Base-by-base conservation (phyloP, 2,797 vertebrate species). In the Poecilia velifera region DNA sequence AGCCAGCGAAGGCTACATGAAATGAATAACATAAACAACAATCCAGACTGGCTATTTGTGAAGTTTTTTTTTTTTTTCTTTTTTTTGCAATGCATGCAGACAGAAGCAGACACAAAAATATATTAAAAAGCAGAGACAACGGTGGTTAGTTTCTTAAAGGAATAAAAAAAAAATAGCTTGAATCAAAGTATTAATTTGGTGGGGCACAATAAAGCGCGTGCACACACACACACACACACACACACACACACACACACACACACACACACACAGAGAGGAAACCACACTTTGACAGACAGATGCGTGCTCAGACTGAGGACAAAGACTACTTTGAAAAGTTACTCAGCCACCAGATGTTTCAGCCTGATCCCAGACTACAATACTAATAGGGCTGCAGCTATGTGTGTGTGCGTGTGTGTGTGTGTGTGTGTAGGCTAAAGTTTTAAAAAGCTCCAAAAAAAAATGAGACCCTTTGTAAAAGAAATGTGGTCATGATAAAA, bases 241-340 rank as follows among this genome's bases (percentile, higher is more conserved):
- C n/a, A n/a, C n/a, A n/a, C n/a, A n/a, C n/a, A n/a, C n/a, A n/a
- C n/a, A n/a, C n/a, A n/a, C n/a, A n/a, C n/a, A n/a, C 87, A 85
- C 64, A 81, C 31, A 74, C 55, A 84, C 71, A 76, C 82, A 81
- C 74, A 80, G 34, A 76, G 57, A 80, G 28, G 0, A 76, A 81
- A 68, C 53, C 83, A 62, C 88, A 76, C 81, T 77, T 70, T 76
- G 80, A 89, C 85, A 81, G 80, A 91, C 89, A 76, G 79, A 89
- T 53, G n/a, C 78, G 78, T 70, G 78, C 88, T 79, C 80, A 74
- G 39, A 83, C 83, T 79, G 80, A 92, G 89, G 93, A 94, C 93
- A 93, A 94, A 94, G 93, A 93, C 91, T 78, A 94, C 92, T 92
- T 94, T 94, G 93, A 95, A 94, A 92, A 90, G 89, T 92, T 92